These are phyloP conservation scores for Seriola aureovittata DNA, from an alignment of 2,113 vertebrate genomes.

Conservation along the genomic window DNA sequence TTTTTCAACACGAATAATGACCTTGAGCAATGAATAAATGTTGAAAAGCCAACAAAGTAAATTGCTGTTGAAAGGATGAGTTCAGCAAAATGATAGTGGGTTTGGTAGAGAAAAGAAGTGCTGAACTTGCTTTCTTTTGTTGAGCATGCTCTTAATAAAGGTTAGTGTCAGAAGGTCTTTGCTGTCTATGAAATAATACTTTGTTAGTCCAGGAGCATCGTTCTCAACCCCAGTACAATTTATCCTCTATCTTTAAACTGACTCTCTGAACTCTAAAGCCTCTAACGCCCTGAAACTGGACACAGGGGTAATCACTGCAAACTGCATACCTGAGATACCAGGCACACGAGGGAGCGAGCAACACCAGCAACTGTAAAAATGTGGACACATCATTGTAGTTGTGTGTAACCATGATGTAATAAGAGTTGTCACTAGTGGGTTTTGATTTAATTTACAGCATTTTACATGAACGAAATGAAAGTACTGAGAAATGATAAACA, in stretches of 20 bases:
- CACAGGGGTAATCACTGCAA: slow-evolving; percentile 2
- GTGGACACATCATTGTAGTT: neutral
- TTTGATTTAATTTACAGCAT: neutral
- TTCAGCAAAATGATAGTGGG: slow-evolving; percentile 68
- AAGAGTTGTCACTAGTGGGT: neutral
- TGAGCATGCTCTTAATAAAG: slow-evolving; percentile 69
- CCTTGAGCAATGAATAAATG: slow-evolving; percentile 55
- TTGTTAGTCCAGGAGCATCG: slow-evolving; percentile 35
- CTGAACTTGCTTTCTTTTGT: slow-evolving; percentile 75
- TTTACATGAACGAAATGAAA: neutral
- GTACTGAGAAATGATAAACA: neutral
- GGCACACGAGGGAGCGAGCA: neutral
- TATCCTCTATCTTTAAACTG: slow-evolving; percentile 25
- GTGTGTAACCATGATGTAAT: neutral
- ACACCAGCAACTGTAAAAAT: neutral
- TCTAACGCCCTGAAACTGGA: neutral
- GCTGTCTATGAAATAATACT: slow-evolving; percentile 51
- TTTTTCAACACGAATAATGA: slow-evolving; percentile 44
- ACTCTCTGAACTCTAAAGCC: slow-evolving; percentile 27
- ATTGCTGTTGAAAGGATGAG: slow-evolving; percentile 52
- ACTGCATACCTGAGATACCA: neutral
- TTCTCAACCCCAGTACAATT: slow-evolving; percentile 42
- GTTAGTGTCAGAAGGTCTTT: slow-evolving; percentile 60
- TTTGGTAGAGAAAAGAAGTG: slow-evolving; percentile 61
- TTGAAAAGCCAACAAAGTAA: slow-evolving; percentile 55